phyloP scores from a whole-genome alignment of 2,113 vertebrate species.

The Nycticorax nycticorax region DNA sequence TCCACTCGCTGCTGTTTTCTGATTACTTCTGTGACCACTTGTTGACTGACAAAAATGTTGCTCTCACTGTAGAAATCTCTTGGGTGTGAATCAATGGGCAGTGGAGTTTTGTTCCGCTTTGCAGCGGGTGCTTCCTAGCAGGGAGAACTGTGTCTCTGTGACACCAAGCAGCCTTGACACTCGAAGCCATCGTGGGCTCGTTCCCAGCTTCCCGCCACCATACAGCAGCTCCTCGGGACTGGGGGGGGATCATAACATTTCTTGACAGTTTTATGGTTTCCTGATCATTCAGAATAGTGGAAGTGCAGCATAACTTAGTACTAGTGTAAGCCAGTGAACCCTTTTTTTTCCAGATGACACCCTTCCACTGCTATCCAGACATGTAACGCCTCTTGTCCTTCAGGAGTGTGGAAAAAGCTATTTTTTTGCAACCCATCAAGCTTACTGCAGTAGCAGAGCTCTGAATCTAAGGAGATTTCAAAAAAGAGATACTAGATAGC shows the following conservation, averaged over 20 bases:
- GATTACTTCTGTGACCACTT: background rate
- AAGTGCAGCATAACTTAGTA: background rate
- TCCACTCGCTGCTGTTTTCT: background rate
- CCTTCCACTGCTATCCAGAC: background rate
- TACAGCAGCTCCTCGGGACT: background rate
- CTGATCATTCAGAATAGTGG: background rate
- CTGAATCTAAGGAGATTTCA: background rate
- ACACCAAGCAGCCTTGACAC: accelerated
- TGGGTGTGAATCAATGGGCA: background rate
- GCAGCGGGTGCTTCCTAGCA: no score
- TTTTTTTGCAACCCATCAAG: background rate
- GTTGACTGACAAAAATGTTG: background rate
- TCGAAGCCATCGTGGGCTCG: accelerated
- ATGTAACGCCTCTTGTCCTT: accelerated
- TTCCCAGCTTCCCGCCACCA: accelerated
- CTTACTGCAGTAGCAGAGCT: background rate
- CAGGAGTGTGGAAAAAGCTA: background rate
- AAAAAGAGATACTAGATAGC: background rate
- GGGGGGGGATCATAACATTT: background rate
- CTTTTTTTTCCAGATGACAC: background rate
- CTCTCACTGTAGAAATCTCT: background rate
- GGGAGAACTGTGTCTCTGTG: background rate
- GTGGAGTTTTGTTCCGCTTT: accelerated
- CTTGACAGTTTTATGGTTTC: background rate
- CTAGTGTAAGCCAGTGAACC: background rate